Conservation (phyloP, 1,140 invertebrate genomes). For the Caenorhabditis brenneri region DNA sequence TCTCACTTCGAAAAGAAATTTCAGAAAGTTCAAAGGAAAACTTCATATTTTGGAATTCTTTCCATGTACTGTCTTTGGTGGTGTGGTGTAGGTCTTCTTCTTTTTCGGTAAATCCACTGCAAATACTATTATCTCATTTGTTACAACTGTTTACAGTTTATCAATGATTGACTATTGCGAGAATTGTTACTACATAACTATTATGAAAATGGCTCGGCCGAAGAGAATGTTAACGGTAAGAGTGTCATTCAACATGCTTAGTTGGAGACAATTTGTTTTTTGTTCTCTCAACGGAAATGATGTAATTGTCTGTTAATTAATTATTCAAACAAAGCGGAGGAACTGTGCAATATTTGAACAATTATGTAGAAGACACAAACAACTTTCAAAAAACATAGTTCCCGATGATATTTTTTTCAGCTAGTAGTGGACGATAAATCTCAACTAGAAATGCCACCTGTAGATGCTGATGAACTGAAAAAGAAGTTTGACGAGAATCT, state of each 20-base stretch:
- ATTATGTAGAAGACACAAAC: not conserved
- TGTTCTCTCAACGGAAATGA: not conserved
- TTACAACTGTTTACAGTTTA: not conserved
- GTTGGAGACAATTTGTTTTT: not conserved
- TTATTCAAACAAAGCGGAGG: constrained; percentile 23
- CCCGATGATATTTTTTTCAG: not conserved
- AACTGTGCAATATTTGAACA: not conserved
- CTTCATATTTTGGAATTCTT: constrained; percentile 1
- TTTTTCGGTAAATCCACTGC: not conserved
- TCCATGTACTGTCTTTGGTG: constrained; percentile 27
- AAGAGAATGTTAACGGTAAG: constrained; percentile 26
- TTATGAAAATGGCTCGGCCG: not conserved
- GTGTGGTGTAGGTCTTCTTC: not conserved
- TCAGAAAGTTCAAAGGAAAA: constrained; percentile 9
- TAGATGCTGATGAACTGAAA: not conserved
- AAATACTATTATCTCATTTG: not conserved
- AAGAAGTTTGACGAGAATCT: constrained; percentile 16
- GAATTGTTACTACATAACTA: not conserved
- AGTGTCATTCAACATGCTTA: not conserved
- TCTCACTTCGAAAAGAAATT: not conserved
- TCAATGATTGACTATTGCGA: not conserved
- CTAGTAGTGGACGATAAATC: not conserved
- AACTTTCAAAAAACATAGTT: not conserved
- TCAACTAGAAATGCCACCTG: constrained; percentile 31
- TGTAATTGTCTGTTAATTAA: constrained; percentile 35